phyloP scores from a whole-genome alignment of 2,113 vertebrate species.

The Podarcis muralis region DNA sequence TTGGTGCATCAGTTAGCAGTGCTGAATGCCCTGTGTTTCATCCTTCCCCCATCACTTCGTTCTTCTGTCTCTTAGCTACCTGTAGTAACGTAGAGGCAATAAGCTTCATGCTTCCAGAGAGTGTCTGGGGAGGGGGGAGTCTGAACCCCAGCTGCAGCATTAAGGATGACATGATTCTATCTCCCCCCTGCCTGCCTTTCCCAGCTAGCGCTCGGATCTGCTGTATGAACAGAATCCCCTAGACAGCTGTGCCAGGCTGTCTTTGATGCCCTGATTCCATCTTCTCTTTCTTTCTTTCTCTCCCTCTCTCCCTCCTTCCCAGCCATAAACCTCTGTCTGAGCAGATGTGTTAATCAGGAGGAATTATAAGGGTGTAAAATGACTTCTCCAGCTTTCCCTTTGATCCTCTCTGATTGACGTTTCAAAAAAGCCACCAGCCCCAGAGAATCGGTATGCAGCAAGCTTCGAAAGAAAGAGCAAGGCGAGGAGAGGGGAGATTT shows the following conservation, averaged over 20 bases:
- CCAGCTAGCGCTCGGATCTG: not conserved
- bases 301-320: not conserved
- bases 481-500: not conserved
- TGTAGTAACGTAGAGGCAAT: not conserved
- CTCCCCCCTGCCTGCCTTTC: not conserved
- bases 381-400: conserved; percentile 19
- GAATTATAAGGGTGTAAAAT: conserved; percentile 38
- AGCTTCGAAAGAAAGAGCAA: not conserved
- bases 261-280: conserved; percentile 22
- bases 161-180: not conserved
- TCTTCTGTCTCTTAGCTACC: not conserved
- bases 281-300: not conserved
- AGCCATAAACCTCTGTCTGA: conserved; percentile 17
- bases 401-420: conserved; percentile 33
- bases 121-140: not conserved
- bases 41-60: not conserved
- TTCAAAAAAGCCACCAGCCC: conserved; percentile 9
- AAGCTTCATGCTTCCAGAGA: not conserved
- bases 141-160: not conserved
- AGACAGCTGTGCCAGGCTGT: conserved; percentile 1
- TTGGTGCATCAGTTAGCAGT: not conserved
- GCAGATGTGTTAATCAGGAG: conserved; percentile 31
- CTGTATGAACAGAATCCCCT: not conserved
- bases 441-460: conserved; percentile 1
- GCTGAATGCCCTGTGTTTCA: not conserved